Evolutionary conservation across 2,797 vertebrate genomes (phyloP), one percentile per base, ranked within the genome.

Genomic region (Poecilia wingei): DNA sequence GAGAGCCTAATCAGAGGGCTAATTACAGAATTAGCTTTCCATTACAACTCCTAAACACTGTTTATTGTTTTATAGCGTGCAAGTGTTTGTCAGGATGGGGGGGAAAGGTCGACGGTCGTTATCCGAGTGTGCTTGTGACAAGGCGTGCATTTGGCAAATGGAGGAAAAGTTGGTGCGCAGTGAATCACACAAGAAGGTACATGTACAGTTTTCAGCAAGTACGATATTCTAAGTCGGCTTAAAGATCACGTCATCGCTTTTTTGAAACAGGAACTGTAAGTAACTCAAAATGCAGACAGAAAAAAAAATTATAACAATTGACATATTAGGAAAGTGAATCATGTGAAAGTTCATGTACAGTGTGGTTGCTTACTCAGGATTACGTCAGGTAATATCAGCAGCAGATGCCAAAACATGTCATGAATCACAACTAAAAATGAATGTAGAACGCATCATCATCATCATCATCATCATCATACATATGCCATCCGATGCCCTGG

Each of bases 1-100:
- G 75, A 61, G 1, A 68, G 84, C 85, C 82, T 92, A 94, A 95
- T 95, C 90, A 94, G 86, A 16, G 3, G 57, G 80, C 87, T 95
- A 95, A 96, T 95, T 94, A 89, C 85, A 87, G 87, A 94, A 95
- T 95, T 92, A 95, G 92, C 87, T 79, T 87, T 91, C 86, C 83
- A 92, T 95, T 95, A 96, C 76, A 72, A 88, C 85, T 77, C 83
- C 82, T 91, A 89, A 94, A 89, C 89, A 78, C 86, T 1, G 71
- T 87, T 91, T 93, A 94, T 94, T 95, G 94, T 94, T 95, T 95
- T 95, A 94, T 80, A 77, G 88, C 89, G 33, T 13, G 80, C 61
- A 73, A 76, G 81, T 59, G 75, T 93, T 94, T 53, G 64, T 77
- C 79, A 33, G 81, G 72, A 73, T 55, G 82, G 80, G 75, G 85